A percentile compares a stretch with the other conserved stretches of the same genome.
Evolutionary conservation across 2,888 invertebrate species (phyloP).

Genomic region (Rhabditoides inermis): DNA sequence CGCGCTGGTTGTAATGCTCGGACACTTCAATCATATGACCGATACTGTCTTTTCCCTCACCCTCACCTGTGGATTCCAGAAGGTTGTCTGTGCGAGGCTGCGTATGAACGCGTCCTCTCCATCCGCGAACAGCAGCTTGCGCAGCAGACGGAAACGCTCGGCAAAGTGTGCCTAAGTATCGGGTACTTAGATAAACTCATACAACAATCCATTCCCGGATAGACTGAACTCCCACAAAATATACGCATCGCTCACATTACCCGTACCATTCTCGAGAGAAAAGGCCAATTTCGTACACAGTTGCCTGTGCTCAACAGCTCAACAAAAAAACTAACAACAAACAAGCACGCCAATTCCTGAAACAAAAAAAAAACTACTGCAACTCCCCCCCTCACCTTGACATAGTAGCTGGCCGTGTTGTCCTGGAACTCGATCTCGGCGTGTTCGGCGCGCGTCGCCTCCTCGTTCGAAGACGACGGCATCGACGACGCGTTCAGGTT

Average conservation of each 20-base stretch:
- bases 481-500: slow-evolving; percentile 12
- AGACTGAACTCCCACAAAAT: too few species aligned
- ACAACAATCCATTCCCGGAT: too few species aligned
- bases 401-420: slow-evolving; percentile 71
- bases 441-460: slow-evolving; percentile 49
- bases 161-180: slow-evolving; percentile 67
- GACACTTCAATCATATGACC: too few species aligned
- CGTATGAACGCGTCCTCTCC: slow-evolving; percentile 65
- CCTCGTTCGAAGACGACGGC: slow-evolving; percentile 61
- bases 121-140: slow-evolving; percentile 62
- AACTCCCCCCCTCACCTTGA: slow-evolving; percentile 59
- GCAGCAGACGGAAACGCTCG: slow-evolving; percentile 75
- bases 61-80: slow-evolving; percentile 69
- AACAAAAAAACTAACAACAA: background rate
- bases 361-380: background rate
- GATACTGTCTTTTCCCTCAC: too few species aligned
- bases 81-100: slow-evolving; percentile 73
- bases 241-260: too few species aligned
- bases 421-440: slow-evolving; percentile 61
- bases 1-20: too few species aligned
- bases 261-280: too few species aligned
- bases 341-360: background rate
- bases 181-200: too few species aligned
- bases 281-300: background rate
- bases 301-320: background rate